Evolutionary conservation across 2,797 vertebrate genomes (phyloP).

Genomic region (Brachyalestes nurse): DNA sequence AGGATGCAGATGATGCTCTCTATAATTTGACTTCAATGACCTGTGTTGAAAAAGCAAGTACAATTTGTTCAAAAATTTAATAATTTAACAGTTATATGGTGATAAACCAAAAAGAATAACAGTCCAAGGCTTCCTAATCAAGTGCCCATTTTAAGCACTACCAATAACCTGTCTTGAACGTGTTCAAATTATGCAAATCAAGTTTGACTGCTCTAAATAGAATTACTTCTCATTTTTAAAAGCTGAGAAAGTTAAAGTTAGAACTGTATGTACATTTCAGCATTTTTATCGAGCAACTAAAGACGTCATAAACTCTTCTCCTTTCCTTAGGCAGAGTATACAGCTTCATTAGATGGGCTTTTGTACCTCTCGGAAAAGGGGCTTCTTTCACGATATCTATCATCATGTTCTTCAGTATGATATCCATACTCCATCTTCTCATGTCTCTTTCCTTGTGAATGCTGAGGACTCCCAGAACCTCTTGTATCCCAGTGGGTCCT

Average conservation of each 20-base stretch:
- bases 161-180: background rate
- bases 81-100: background rate
- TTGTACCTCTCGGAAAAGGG: slow-evolving; percentile 67
- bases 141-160: background rate
- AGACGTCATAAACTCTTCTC: slow-evolving; percentile 39
- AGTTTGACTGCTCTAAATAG: no score
- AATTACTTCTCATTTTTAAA: background rate
- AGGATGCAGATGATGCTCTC: slow-evolving; percentile 77
- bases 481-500: slow-evolving; percentile 60
- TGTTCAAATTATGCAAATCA: background rate
- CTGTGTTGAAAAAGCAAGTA: slow-evolving; percentile 95
- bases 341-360: slow-evolving; percentile 63
- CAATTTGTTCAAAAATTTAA: slow-evolving; percentile 78
- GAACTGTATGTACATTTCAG: background rate
- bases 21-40: slow-evolving; percentile 86
- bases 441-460: slow-evolving; percentile 54
- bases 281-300: background rate
- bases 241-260: background rate
- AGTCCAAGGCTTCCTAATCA: background rate
- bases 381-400: slow-evolving; percentile 65
- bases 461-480: slow-evolving; percentile 58
- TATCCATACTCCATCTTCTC: slow-evolving; percentile 39
- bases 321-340: slow-evolving; percentile 47
- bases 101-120: background rate
- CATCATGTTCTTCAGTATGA: slow-evolving; percentile 42